Evolutionary conservation across 1,140 invertebrate genomes (phyloP).

Genomic region (Lepidotrigona ventralis): DNA sequence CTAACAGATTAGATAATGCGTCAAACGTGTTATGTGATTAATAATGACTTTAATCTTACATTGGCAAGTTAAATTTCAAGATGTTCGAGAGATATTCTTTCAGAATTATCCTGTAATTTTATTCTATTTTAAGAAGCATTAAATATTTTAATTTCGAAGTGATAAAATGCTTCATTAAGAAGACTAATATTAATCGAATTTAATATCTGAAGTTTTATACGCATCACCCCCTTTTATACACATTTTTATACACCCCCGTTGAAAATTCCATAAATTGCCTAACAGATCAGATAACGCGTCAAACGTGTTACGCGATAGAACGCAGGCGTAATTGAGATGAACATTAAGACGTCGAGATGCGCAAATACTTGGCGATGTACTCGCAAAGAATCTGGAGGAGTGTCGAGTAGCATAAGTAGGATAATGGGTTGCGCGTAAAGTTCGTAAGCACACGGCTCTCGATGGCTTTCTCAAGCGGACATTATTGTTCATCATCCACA

Average conservation of each 20-base stretch:
- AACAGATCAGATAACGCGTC: not conserved
- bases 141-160: not conserved
- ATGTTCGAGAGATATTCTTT: too few relatives aligned
- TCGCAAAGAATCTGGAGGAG: constrained; percentile 31
- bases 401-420: constrained; percentile 38
- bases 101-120: too few relatives aligned
- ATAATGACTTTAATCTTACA: too few relatives aligned
- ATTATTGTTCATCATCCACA: constrained; percentile 31
- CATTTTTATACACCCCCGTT: not conserved
- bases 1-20: too few relatives aligned
- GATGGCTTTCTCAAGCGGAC: constrained; percentile 41
- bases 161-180: not conserved
- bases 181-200: not conserved
- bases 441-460: constrained; percentile 4
- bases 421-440: constrained; percentile 26
- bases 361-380: not conserved
- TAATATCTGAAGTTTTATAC: not conserved
- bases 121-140: too few relatives aligned
- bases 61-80: too few relatives aligned
- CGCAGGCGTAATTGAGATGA: not conserved
- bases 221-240: too few relatives aligned
- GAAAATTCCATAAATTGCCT: not conserved
- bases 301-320: not conserved
- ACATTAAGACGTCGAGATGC: not conserved
- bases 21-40: too few relatives aligned